Percentiles rank a stretch among this genome's conserved stretches.
Conservation (phyloP, 2,113 vertebrate genomes). For the Thryonomys swinderianus region DNA sequence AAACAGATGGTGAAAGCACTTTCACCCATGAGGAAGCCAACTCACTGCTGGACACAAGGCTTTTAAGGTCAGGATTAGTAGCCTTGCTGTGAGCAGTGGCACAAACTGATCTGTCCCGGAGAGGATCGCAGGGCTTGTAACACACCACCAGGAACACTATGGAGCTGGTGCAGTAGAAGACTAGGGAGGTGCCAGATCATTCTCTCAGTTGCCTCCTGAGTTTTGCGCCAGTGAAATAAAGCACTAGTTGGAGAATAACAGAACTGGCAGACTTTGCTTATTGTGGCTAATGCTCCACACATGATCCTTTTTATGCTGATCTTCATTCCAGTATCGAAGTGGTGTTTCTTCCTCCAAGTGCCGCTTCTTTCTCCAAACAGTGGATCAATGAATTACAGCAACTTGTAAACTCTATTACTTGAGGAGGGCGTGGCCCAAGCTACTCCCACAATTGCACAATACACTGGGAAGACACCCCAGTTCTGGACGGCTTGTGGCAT, state of each 20-base stretch:
- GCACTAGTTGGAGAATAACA: background rate
- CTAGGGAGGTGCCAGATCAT: background rate
- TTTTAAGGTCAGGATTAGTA: background rate
- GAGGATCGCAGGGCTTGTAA: background rate
- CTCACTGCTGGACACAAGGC: background rate
- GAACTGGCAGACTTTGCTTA: background rate
- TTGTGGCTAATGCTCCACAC: background rate
- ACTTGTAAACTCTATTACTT: conserved; percentile 16
- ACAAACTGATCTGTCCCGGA: background rate
- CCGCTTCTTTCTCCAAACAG: conserved; percentile 34
- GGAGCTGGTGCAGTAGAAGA: background rate
- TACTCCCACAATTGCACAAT: background rate
- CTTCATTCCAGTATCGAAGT: background rate
- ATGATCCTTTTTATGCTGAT: background rate
- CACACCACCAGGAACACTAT: background rate
- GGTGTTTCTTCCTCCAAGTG: background rate
- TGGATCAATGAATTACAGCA: conserved; percentile 5
- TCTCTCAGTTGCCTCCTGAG: background rate
- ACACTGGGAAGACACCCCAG: background rate
- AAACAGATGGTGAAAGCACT: background rate
- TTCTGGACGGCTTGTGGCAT: background rate
- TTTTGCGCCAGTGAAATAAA: background rate
- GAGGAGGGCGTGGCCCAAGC: background rate
- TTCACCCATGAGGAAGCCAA: background rate
- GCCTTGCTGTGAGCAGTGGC: background rate